phyloP scores from a whole-genome alignment of 2,797 vertebrate genomes.

The Pipistrellus pipistrellus region DNA sequence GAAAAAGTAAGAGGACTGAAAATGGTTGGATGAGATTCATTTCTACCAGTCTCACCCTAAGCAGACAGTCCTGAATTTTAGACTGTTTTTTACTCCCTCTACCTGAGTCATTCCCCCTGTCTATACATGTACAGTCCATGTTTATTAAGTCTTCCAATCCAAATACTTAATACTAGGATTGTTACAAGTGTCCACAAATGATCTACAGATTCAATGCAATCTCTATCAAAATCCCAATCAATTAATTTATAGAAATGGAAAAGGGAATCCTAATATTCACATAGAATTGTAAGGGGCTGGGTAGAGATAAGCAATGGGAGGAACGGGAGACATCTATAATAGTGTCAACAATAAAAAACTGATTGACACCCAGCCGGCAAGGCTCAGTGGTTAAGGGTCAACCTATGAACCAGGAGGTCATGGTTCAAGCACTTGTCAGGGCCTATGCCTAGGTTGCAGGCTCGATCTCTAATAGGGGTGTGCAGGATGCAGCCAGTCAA shows the following conservation, averaged over 20 bases:
- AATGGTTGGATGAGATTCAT: not conserved
- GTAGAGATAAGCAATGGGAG: no score
- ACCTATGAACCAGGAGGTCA: no score
- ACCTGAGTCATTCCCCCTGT: not conserved
- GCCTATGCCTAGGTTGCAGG: no score
- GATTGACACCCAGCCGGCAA: accelerated
- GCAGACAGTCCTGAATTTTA: not conserved
- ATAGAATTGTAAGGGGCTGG: not conserved
- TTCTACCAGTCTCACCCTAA: not conserved
- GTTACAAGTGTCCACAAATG: not conserved
- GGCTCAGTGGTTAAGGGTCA: no score
- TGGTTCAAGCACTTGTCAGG: no score
- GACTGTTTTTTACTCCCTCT: not conserved
- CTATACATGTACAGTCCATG: not conserved
- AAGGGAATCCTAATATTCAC: not conserved
- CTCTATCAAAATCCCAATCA: not conserved
- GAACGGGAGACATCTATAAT: no score
- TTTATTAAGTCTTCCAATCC: no score
- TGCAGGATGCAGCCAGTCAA: no score
- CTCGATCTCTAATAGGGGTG: no score
- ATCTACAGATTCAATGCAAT: not conserved
- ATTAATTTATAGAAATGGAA: not conserved
- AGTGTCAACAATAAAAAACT: no score
- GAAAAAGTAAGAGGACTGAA: not conserved
- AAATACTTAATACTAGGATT: not conserved